Evolutionary conservation across 2,888 invertebrate species (phyloP), one percentile per base, ranked within the genome.

Genomic region (Scaptomyza parva): DNA sequence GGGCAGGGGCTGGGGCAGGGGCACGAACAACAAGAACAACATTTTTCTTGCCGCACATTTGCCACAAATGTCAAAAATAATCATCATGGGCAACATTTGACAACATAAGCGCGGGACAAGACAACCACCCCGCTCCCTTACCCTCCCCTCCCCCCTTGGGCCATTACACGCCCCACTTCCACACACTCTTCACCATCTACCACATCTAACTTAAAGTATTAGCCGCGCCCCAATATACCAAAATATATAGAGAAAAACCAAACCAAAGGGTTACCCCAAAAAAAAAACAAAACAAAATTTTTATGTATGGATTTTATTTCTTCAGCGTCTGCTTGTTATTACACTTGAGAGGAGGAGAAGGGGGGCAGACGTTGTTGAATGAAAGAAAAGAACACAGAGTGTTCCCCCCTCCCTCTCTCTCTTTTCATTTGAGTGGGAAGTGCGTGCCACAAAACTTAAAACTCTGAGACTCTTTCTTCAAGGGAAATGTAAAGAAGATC

Each of bases 61-160:
- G 88, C 84, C 86, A 85, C 84, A 85, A 87, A 85, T 87, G 84
- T 85, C 84, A 87, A 53, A 85, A 87, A 86, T 87, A 85, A 85
- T 84, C 87, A 87, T 87, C 78, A 71, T 66, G 78, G 70, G 73
- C 85, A 81, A 84, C 85, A 86, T 78, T 85, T 83, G 79, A 86
- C 83, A 83, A 63, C 76, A 75, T 68, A 73, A 73, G 79, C 76
- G 75, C 76, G 75, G 63, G 54, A 17, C 30, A 26, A 33, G n/a
- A 14, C 30, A 65, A 24, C 28, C 30, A 18, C 40, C 11, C 50
- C 20, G 7, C 18, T 9, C n/a, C 6, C n/a, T n/a, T n/a, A 2
- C 37, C 17, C n/a, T 18, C 30, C 4, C 14, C 7, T 12, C 8
- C 4, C 6, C 14, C 1, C 8, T 12, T 7, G 3, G 2, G 2